A percentile compares a stretch with the other conserved stretches of the same genome.
Conservation (phyloP, 2,888 invertebrate genomes). For the Cenopis cana region DNA sequence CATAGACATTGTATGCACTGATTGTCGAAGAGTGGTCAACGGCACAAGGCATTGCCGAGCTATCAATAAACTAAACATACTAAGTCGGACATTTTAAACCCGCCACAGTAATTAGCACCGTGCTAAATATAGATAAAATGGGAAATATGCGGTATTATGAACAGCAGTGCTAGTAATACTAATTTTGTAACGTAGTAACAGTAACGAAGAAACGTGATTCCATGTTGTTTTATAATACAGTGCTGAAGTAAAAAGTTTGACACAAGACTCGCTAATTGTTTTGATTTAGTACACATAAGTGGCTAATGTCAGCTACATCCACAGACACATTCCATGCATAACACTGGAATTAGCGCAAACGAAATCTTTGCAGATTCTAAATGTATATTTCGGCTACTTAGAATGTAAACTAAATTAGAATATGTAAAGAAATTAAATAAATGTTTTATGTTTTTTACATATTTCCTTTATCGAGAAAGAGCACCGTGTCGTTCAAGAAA, state of each 20-base stretch:
- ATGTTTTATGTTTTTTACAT: too few relatives aligned
- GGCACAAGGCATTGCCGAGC: neutral
- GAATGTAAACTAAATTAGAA: too few relatives aligned
- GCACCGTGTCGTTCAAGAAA: neutral
- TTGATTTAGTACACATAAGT: neutral
- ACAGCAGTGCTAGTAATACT: neutral
- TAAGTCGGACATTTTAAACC: neutral
- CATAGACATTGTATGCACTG: neutral
- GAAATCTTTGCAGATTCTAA: too few relatives aligned
- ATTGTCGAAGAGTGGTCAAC: neutral
- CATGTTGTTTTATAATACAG: neutral
- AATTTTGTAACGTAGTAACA: neutral
- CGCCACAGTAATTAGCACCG: neutral
- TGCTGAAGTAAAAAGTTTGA: neutral
- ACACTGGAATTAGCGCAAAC: too few relatives aligned
- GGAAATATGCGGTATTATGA: neutral
- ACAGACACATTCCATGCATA: too few relatives aligned
- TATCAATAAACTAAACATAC: neutral
- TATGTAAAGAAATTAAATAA: too few relatives aligned
- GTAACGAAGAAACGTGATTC: neutral
- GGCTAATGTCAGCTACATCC: neutral
- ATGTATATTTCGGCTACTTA: too few relatives aligned
- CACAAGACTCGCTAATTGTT: neutral
- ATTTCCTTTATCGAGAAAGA: conserved; percentile 10
- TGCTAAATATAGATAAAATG: conserved; percentile 4